phyloP scores from a whole-genome alignment of 2,888 invertebrate species.

The Caenorhabditis macrosperma region DNA sequence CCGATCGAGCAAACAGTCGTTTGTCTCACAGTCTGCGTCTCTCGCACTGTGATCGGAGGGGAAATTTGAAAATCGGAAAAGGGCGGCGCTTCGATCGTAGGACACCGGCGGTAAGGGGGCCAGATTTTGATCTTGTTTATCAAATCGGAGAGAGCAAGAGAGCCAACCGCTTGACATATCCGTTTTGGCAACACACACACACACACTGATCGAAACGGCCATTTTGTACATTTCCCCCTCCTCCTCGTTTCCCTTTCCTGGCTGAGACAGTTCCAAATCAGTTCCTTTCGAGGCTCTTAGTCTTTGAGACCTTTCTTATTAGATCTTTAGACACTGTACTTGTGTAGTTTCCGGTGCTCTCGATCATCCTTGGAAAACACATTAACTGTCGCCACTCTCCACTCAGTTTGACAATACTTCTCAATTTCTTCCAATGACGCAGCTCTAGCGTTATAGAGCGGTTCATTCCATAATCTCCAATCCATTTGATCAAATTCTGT shows the following conservation, averaged over 20 bases:
- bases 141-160: background rate
- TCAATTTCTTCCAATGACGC: no score
- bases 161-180: background rate
- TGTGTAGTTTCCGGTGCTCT: no score
- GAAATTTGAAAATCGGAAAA: background rate
- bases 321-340: no score
- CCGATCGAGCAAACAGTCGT: background rate
- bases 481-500: no score
- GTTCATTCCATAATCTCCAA: no score
- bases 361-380: no score
- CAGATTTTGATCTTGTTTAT: background rate
- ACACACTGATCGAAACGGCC: background rate
- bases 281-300: no score
- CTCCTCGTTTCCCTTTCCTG: background rate
- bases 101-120: background rate
- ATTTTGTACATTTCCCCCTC: background rate
- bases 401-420: no score
- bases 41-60: background rate
- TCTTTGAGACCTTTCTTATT: no score
- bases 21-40: background rate
- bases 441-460: no score
- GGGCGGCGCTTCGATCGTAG: background rate
- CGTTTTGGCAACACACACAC: background rate
- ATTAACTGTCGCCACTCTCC: no score
- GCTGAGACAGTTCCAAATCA: no score